phyloP scores from a whole-genome alignment of 2,113 vertebrate species.

The Fregata magnificens region DNA sequence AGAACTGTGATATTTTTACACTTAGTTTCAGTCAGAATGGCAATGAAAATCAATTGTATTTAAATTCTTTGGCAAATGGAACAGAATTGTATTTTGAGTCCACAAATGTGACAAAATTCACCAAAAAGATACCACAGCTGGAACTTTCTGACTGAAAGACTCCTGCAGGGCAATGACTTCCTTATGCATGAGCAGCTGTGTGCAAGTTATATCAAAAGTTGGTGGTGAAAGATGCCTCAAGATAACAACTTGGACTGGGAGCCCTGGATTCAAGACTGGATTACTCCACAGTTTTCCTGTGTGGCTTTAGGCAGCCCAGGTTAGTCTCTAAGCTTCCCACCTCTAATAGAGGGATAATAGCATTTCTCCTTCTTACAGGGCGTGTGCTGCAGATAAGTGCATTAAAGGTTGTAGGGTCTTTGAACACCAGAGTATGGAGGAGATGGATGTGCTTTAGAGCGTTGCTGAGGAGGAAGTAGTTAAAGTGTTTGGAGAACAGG shows the following conservation, averaged over 20 bases:
- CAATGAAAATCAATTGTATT: not conserved
- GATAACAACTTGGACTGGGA: not conserved
- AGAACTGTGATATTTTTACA: not conserved
- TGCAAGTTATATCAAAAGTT: not conserved
- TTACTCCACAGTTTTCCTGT: not conserved
- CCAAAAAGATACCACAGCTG: not conserved
- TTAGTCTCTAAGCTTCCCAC: not conserved
- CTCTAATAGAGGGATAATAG: not conserved
- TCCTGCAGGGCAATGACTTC: not conserved
- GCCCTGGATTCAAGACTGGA: not conserved
- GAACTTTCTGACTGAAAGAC: not conserved
- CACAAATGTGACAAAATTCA: not conserved
- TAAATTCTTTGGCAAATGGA: not conserved
- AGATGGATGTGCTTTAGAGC: not conserved
- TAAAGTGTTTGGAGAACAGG: not conserved
- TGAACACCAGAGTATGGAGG: not conserved
- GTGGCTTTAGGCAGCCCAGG: not conserved
- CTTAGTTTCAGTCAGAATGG: not conserved
- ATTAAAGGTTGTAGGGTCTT: not conserved
- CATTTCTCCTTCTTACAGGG: not conserved
- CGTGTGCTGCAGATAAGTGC: not conserved
- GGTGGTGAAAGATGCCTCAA: not conserved
- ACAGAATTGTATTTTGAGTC: not conserved
- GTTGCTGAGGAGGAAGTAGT: not conserved
- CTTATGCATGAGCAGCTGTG: not conserved